Conservation (phyloP, 2,113 vertebrate genomes). For the Hoplias malabaricus region DNA sequence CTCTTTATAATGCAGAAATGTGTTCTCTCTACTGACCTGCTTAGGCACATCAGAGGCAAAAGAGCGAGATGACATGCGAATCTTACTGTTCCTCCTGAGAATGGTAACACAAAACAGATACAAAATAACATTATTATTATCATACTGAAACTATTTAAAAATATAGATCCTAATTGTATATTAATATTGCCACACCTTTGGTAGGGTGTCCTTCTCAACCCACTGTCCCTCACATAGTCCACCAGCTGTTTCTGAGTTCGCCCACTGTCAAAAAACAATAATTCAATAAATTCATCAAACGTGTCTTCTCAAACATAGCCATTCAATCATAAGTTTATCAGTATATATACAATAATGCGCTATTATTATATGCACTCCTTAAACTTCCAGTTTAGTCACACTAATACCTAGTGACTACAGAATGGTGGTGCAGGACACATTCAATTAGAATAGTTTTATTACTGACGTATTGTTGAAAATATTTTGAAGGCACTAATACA, state of each 20-base stretch:
- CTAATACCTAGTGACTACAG: too few species aligned
- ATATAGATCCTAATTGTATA: neutral
- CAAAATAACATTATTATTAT: neutral
- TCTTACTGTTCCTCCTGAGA: slow-evolving; percentile 88
- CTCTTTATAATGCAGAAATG: neutral
- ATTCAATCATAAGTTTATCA: too few species aligned
- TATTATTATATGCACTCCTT: neutral
- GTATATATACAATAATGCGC: too few species aligned
- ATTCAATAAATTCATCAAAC: neutral
- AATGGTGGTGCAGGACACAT: too few species aligned
- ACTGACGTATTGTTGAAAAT: too few species aligned
- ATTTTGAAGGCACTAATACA: too few species aligned
- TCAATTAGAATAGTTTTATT: too few species aligned
- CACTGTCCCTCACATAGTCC: slow-evolving; percentile 86
- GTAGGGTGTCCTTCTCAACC: slow-evolving; percentile 83
- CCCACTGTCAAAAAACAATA: slow-evolving; percentile 75
- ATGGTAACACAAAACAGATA: slow-evolving; percentile 55
- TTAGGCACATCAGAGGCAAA: slow-evolving; percentile 77
- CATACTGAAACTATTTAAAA: neutral
- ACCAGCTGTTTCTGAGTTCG: slow-evolving; percentile 95
- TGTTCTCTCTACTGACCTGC: slow-evolving; percentile 78
- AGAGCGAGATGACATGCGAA: slow-evolving; percentile 74
- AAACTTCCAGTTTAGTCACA: too few species aligned
- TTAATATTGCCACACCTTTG: slow-evolving; percentile 79
- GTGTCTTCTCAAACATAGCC: slow-evolving; percentile 4